Evolutionary conservation across 2,113 vertebrate genomes (phyloP).

Genomic region (Bambusicola thoracicus): DNA sequence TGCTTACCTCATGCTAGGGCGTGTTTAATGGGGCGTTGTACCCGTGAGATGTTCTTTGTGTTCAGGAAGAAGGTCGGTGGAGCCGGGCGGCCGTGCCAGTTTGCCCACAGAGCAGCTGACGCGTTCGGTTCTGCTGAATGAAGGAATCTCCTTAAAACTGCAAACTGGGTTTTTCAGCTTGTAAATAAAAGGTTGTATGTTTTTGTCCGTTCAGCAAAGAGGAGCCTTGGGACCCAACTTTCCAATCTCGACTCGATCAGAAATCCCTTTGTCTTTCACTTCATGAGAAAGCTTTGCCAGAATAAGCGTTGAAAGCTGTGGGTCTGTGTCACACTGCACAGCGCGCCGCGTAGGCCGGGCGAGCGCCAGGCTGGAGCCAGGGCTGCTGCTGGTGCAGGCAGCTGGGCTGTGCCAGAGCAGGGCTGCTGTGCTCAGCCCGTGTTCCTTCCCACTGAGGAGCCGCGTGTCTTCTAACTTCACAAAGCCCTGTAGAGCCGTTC

Average conservation of each 20-base stretch:
- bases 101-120: background rate
- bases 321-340: fast-evolving
- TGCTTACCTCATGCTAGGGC: constrained; percentile 77
- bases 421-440: background rate
- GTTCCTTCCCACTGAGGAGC: constrained; percentile 1
- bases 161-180: background rate
- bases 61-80: constrained; percentile 53
- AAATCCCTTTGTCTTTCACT: background rate
- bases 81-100: background rate
- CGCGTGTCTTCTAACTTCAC: constrained; percentile 12
- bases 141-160: background rate
- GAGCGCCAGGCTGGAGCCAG: background rate
- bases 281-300: background rate
- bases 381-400: fast-evolving
- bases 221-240: constrained; percentile 1
- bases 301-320: background rate
- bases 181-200: background rate
- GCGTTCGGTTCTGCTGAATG: background rate
- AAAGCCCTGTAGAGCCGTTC: background rate
- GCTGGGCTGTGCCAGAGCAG: background rate
- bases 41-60: constrained; percentile 62
- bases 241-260: background rate
- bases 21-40: constrained; percentile 67
- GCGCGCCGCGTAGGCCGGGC: background rate
- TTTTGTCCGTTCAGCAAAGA: background rate